Conservation (phyloP, 1,140 invertebrate species). For the Drosophila santomea region DNA sequence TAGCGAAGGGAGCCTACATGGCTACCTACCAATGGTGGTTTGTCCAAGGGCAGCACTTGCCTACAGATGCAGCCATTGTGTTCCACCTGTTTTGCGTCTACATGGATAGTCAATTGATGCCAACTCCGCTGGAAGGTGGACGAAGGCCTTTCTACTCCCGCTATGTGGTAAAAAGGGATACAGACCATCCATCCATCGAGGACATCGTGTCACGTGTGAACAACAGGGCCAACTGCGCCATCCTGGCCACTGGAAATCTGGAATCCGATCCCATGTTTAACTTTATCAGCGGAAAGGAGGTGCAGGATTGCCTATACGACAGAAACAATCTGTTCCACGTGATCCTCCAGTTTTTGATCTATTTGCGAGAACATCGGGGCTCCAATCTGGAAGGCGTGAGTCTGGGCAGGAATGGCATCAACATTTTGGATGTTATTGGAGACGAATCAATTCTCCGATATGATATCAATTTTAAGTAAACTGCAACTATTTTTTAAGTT, state of each 20-base stretch:
- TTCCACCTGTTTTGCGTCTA: constrained; percentile 93
- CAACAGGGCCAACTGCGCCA: constrained; percentile 78
- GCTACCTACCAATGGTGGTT: constrained; percentile 92
- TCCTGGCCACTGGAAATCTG: constrained; percentile 61
- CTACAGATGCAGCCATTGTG: constrained; percentile 92
- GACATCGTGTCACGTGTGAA: constrained; percentile 65
- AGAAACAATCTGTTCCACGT: constrained; percentile 93
- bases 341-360: constrained; percentile 91
- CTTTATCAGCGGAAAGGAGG: constrained; percentile 76
- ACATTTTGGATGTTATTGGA: constrained; percentile 91
- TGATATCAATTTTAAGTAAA: no score
- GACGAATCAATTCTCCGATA: background rate
- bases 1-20: constrained; percentile 91
- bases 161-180: constrained; percentile 69
- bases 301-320: constrained; percentile 86
- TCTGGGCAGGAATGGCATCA: constrained; percentile 91
- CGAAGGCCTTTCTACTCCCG: constrained; percentile 89
- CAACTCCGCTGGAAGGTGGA: constrained; percentile 90
- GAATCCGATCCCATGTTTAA: constrained; percentile 70
- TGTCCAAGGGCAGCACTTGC: constrained; percentile 88
- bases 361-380: constrained; percentile 90
- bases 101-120: constrained; percentile 91
- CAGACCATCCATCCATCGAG: constrained; percentile 80
- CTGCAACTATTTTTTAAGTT: no score
- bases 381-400: constrained; percentile 92